These are phyloP conservation scores for Strix occidentalis DNA, from an alignment of 2,797 vertebrate genomes.

Conservation along the genomic window DNA sequence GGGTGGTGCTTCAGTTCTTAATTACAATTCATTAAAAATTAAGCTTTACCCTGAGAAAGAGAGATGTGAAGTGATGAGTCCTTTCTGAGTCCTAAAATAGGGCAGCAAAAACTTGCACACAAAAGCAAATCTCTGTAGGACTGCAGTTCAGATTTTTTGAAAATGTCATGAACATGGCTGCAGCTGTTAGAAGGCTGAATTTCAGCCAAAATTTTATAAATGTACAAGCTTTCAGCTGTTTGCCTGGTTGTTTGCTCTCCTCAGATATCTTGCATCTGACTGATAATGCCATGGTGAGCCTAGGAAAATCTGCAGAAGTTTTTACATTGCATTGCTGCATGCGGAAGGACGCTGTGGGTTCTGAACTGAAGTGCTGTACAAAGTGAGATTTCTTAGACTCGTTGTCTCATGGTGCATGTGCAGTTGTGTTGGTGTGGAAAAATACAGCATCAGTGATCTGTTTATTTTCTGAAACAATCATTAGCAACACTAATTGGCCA, in stretches of 20 bases:
- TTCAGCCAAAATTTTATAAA: background rate
- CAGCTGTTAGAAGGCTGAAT: conserved; percentile 30
- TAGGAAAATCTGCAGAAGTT: background rate
- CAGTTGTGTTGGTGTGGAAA: background rate
- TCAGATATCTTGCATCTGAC: background rate
- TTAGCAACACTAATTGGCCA: background rate
- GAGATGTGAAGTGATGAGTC: background rate
- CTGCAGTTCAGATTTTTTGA: background rate
- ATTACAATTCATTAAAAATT: conserved; percentile 47
- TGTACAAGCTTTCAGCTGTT: background rate
- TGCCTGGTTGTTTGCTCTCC: background rate
- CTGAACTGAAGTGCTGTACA: background rate
- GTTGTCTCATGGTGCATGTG: accelerated
- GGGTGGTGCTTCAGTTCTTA: background rate
- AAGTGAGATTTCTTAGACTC: background rate
- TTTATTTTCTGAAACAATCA: background rate
- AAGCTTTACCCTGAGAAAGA: background rate
- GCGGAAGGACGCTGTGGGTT: background rate
- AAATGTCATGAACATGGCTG: background rate
- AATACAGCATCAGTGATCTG: background rate
- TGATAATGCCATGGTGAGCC: background rate
- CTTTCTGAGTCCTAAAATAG: conserved; percentile 15
- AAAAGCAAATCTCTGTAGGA: background rate
- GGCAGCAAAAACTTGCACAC: background rate
- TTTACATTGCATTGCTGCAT: accelerated